These are phyloP conservation scores for Caiman crocodilus DNA, from an alignment of 2,797 vertebrate genomes.

Conservation along the genomic window DNA sequence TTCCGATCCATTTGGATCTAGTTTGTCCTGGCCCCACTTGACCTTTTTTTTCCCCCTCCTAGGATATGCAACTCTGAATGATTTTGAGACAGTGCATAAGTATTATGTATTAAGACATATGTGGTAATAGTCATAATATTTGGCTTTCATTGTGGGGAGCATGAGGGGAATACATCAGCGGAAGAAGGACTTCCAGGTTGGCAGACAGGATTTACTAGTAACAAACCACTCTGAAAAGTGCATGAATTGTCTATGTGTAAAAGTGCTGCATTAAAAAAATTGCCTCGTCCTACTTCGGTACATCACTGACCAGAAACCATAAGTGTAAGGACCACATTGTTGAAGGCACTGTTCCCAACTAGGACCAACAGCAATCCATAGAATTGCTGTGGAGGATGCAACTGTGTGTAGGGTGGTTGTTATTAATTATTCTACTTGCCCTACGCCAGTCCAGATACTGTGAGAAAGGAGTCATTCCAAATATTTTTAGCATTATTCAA, in stretches of 20 bases:
- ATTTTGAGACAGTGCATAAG: not conserved
- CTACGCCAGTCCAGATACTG: not conserved
- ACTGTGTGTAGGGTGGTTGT: not conserved
- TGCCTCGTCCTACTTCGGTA: not conserved
- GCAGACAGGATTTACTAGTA: not conserved
- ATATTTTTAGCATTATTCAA: not conserved
- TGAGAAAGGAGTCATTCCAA: not conserved
- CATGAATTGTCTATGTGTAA: not conserved
- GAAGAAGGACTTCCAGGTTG: not conserved
- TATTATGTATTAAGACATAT: not conserved
- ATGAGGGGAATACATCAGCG: too few species aligned
- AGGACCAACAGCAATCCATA: not conserved
- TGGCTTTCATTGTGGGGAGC: too few species aligned
- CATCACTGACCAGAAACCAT: not conserved
- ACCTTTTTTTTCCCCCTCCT: not conserved
- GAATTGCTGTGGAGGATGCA: not conserved
- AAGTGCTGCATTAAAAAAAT: not conserved
- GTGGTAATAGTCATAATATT: not conserved
- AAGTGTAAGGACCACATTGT: not conserved
- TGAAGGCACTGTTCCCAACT: not conserved
- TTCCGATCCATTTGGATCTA: constrained; percentile 26
- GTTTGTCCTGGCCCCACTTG: not conserved
- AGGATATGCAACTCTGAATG: not conserved
- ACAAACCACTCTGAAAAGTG: not conserved
- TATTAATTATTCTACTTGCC: not conserved